Evolutionary conservation across 2,888 invertebrate genomes (phyloP).

Genomic region (Opisthograptis luteolata): DNA sequence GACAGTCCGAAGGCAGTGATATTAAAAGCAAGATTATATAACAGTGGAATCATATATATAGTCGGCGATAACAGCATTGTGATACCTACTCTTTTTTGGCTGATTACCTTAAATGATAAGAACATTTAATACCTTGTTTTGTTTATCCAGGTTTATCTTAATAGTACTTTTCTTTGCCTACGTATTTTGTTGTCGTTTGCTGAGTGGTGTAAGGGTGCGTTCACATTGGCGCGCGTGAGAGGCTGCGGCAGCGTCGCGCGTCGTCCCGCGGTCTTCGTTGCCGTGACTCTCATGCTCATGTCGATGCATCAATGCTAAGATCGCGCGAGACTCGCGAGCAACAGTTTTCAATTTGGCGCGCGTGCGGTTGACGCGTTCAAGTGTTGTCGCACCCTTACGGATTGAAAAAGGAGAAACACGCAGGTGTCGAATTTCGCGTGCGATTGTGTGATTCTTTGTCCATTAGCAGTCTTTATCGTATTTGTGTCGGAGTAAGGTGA

Average conservation of each 20-base stretch:
- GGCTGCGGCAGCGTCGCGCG: too few relatives aligned
- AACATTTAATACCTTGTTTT: constrained; percentile 23
- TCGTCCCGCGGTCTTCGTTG: too few relatives aligned
- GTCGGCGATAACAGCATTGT: constrained; percentile 33
- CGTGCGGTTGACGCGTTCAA: too few relatives aligned
- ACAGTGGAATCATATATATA: constrained; percentile 35
- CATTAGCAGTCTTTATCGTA: constrained; percentile 9
- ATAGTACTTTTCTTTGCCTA: constrained; percentile 24
- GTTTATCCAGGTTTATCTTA: constrained; percentile 37
- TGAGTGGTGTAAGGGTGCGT: too few relatives aligned
- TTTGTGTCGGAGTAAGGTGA: constrained; percentile 24
- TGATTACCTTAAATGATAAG: constrained; percentile 37
- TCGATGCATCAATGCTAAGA: too few relatives aligned
- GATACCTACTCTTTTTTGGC: constrained; percentile 27
- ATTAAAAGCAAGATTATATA: constrained; percentile 39
- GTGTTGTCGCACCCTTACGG: too few relatives aligned
- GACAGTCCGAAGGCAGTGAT: constrained; percentile 35
- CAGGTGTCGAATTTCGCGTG: constrained; percentile 27
- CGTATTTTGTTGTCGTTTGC: too few relatives aligned
- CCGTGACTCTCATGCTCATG: too few relatives aligned
- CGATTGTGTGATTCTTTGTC: constrained; percentile 14
- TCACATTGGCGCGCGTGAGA: too few relatives aligned
- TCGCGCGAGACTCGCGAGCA: too few relatives aligned
- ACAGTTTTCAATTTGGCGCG: too few relatives aligned
- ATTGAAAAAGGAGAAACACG: too few relatives aligned